Percentiles rank a stretch among this genome's conserved stretches.
Evolutionary conservation across 1,140 invertebrate genomes (phyloP).

Genomic region (Rhizoglyphus robini): DNA sequence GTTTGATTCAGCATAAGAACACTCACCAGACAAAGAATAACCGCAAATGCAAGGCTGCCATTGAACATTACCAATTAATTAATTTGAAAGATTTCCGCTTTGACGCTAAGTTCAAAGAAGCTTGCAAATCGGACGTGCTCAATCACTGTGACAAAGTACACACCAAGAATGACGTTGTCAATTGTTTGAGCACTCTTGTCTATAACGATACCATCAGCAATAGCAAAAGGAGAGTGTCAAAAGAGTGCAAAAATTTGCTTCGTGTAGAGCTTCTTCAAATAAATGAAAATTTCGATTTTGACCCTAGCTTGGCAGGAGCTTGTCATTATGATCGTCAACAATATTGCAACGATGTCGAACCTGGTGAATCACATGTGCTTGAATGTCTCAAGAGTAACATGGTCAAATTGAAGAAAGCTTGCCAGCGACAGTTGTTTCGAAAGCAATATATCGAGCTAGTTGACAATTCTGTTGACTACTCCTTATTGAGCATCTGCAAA

Average conservation of each 20-base stretch:
- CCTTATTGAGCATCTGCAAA: conserved; percentile 62
- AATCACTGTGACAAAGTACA: conserved; percentile 49
- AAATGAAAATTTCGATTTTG: conserved; percentile 65
- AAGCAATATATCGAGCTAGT: conserved; percentile 67
- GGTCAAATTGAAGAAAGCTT: conserved; percentile 48
- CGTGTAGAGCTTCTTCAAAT: conserved; percentile 63
- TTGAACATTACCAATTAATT: conserved; percentile 65
- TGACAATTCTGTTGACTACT: conserved; percentile 71
- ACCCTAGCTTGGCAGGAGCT: conserved; percentile 52
- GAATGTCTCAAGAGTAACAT: conserved; percentile 67
- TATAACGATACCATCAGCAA: conserved; percentile 66
- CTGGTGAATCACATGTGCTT: conserved; percentile 62
- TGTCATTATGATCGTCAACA: conserved; percentile 62
- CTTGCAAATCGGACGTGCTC: conserved; percentile 68
- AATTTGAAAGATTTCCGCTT: conserved; percentile 84
- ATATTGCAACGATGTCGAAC: conserved; percentile 52
- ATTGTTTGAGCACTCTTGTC: conserved; percentile 76
- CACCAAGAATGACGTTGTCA: conserved; percentile 59
- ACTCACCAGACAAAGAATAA: conserved; percentile 48
- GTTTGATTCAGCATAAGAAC: conserved; percentile 83
- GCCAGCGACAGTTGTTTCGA: conserved; percentile 65
- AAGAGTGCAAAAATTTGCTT: conserved; percentile 73
- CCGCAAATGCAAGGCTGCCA: conserved; percentile 72
- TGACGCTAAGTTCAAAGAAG: conserved; percentile 85
- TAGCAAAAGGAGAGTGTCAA: conserved; percentile 55